Evolutionary conservation across 2,113 vertebrate species (phyloP).

Genomic region (Eolophus roseicapilla): DNA sequence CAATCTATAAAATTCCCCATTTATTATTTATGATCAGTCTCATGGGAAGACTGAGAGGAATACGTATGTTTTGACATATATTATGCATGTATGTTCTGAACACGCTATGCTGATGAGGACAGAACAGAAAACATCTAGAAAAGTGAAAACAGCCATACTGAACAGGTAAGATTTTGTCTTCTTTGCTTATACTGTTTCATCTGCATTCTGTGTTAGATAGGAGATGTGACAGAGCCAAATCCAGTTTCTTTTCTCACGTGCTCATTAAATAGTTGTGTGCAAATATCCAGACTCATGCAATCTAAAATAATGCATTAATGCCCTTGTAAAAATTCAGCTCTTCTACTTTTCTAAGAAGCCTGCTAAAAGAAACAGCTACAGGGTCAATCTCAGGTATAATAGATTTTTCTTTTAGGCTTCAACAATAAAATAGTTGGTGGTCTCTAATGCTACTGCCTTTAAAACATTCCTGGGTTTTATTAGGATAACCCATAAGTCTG

Average conservation of each 20-base stretch:
- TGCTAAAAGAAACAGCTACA: constrained; percentile 49
- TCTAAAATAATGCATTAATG: neutral
- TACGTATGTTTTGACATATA: neutral
- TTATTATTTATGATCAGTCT: neutral
- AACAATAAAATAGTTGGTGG: constrained; percentile 76
- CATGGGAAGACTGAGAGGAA: neutral
- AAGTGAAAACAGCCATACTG: neutral
- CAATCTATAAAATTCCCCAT: neutral
- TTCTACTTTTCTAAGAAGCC: neutral
- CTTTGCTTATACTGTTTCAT: neutral
- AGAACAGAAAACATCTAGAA: neutral
- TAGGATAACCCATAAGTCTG: constrained; percentile 74
- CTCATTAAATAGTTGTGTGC: neutral
- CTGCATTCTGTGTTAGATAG: neutral
- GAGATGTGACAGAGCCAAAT: neutral
- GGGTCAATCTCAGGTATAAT: constrained; percentile 26
- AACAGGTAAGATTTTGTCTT: neutral
- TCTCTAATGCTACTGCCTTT: constrained; percentile 71
- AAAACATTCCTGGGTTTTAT: constrained; percentile 77
- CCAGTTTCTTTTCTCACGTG: neutral
- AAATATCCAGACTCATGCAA: neutral
- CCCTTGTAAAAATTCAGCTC: constrained; percentile 11
- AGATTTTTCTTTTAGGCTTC: constrained; percentile 66
- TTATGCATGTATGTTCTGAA: neutral
- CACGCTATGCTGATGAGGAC: neutral